phyloP scores from a whole-genome alignment of 2,797 vertebrate species.

The Periparus ater region DNA sequence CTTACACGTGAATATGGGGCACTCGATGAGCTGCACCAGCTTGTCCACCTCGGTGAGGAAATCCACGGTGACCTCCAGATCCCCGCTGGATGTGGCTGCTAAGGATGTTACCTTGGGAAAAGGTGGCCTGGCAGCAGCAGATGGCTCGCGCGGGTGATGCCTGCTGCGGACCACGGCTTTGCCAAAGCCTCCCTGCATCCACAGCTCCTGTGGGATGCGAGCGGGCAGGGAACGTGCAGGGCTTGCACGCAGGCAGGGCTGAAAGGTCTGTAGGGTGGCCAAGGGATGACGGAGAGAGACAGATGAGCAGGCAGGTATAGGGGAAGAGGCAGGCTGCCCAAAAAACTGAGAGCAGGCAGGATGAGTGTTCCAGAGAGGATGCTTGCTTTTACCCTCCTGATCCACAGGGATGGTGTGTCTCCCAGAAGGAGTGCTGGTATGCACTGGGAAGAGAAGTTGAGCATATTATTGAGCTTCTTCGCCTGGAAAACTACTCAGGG shows the following conservation, averaged over 20 bases:
- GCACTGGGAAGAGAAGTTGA: background rate
- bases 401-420: accelerated
- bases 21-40: conserved; percentile 96
- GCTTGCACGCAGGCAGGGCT: background rate
- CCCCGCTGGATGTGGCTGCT: conserved; percentile 78
- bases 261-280: background rate
- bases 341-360: background rate
- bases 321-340: background rate
- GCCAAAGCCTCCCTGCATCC: background rate
- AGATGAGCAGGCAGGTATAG: background rate
- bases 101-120: conserved; percentile 63
- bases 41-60: conserved; percentile 98
- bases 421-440: accelerated
- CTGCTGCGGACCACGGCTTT: accelerated
- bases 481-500: background rate
- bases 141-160: background rate
- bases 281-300: background rate
- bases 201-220: background rate
- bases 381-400: background rate
- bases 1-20: conserved; percentile 97
- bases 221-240: background rate
- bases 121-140: background rate
- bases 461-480: background rate
- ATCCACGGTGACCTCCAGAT: conserved; percentile 96
- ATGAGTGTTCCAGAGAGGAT: accelerated